phyloP scores from a whole-genome alignment of 1,140 invertebrate species.

The Papilio dardanus region DNA sequence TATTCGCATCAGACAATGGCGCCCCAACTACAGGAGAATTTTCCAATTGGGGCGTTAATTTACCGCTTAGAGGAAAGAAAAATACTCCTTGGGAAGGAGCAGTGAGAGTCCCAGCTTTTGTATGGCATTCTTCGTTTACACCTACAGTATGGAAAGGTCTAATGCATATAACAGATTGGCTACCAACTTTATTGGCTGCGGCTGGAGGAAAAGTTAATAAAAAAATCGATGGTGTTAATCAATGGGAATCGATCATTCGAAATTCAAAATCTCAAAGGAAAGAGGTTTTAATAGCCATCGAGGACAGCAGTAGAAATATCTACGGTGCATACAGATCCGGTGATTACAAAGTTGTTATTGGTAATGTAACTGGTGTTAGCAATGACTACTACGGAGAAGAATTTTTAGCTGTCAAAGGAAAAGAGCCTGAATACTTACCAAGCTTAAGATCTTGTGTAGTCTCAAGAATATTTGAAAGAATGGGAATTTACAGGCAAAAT shows the following conservation, averaged over 20 bases:
- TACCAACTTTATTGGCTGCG: conserved; percentile 88
- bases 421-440: conserved; percentile 62
- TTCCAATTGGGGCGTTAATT: conserved; percentile 93
- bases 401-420: conserved; percentile 56
- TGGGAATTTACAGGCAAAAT: conserved; percentile 57
- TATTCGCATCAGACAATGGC: conserved; percentile 92
- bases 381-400: conserved; percentile 70
- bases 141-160: conserved; percentile 87
- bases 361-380: conserved; percentile 67
- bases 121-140: conserved; percentile 90
- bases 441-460: conserved; percentile 54
- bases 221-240: conserved; percentile 86
- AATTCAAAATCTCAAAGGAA: conserved; percentile 84
- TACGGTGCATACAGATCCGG: conserved; percentile 71
- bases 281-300: conserved; percentile 83
- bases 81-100: conserved; percentile 94
- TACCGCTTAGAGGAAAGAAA: conserved; percentile 92
- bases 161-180: conserved; percentile 94
- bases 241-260: conserved; percentile 86
- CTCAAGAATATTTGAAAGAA: conserved; percentile 56
- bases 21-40: conserved; percentile 89
- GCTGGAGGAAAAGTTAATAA: conserved; percentile 55
- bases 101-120: conserved; percentile 88
- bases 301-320: conserved; percentile 54
- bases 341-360: conserved; percentile 73